Evolutionary conservation across 2,113 vertebrate species (phyloP).

Genomic region (Riparia riparia): DNA sequence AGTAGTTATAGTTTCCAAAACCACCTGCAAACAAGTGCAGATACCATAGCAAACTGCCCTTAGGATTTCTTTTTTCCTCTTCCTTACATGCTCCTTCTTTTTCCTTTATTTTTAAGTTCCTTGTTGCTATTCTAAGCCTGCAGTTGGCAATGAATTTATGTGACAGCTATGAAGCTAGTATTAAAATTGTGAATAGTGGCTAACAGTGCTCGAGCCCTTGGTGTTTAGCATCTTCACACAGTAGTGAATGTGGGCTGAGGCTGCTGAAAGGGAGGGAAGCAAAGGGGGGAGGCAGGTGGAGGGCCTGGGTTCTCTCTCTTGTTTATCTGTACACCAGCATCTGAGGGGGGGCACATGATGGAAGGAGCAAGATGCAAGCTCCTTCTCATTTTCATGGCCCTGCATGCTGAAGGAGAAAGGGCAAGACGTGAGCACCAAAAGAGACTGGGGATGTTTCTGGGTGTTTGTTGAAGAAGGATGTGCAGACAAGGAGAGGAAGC

Average conservation of each 20-base stretch:
- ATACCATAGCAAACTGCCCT: conserved; percentile 64
- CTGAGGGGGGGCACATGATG: background rate
- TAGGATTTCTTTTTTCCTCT: conserved; percentile 46
- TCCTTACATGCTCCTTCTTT: conserved; percentile 1
- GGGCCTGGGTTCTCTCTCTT: background rate
- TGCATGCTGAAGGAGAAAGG: background rate
- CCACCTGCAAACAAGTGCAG: conserved; percentile 79
- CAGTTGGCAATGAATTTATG: conserved; percentile 78
- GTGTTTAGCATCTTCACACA: conserved; percentile 56
- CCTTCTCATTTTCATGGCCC: background rate
- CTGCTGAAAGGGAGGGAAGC: background rate
- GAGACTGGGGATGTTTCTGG: background rate
- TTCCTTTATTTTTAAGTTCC: conserved; percentile 30
- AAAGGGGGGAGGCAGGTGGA: background rate
- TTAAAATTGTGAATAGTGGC: conserved; percentile 79
- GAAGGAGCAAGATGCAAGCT: background rate
- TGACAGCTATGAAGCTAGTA: conserved; percentile 86
- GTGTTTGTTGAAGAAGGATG: background rate
- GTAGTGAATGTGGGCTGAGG: conserved; percentile 46
- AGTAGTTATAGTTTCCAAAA: conserved; percentile 74
- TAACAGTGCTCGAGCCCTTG: conserved; percentile 26
- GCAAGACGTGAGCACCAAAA: background rate
- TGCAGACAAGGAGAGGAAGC: background rate
- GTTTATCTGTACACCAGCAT: background rate
- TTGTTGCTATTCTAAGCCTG: conserved; percentile 59